phyloP scores from a whole-genome alignment of 1,140 invertebrate genomes.

The Drosophila takahashii region DNA sequence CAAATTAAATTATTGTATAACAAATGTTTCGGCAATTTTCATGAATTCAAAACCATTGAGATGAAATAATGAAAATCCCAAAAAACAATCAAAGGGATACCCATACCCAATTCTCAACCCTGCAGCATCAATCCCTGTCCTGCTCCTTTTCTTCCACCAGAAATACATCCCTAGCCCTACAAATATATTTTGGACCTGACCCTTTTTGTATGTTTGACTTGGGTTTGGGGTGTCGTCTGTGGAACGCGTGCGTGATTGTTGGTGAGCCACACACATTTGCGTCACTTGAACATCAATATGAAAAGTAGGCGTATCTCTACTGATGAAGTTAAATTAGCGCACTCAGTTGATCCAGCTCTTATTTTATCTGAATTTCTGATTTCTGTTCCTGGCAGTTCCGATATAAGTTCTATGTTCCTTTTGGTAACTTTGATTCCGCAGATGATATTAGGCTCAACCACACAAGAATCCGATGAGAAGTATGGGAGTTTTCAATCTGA shows the following conservation, averaged over 20 bases:
- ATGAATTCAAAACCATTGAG: slow-evolving; percentile 81
- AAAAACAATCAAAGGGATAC: slow-evolving; percentile 82
- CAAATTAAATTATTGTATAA: slow-evolving; percentile 81
- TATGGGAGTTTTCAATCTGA: not conserved
- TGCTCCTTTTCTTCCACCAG: slow-evolving; percentile 31
- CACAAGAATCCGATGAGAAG: not conserved
- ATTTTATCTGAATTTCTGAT: slow-evolving; percentile 15
- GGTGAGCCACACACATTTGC: slow-evolving; percentile 70
- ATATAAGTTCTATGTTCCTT: not conserved
- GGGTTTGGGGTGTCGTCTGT: slow-evolving; percentile 45
- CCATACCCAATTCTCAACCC: slow-evolving; percentile 40
- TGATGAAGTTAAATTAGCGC: slow-evolving; percentile 72
- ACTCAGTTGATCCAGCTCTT: slow-evolving; percentile 12
- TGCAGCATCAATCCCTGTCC: slow-evolving; percentile 9
- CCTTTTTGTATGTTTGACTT: slow-evolving; percentile 46
- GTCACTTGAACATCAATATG: slow-evolving; percentile 52
- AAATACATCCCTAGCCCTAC: slow-evolving; percentile 38
- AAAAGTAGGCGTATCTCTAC: slow-evolving; percentile 62
- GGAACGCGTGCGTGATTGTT: slow-evolving; percentile 72
- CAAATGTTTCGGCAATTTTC: slow-evolving; percentile 77
- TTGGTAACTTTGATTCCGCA: not conserved
- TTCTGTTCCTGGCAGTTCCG: slow-evolving; percentile 11
- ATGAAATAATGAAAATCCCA: slow-evolving; percentile 82
- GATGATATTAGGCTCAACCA: not conserved
- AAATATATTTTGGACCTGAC: slow-evolving; percentile 21